Evolutionary conservation across 2,113 vertebrate genomes (phyloP), one percentile per base, ranked within the genome.

Genomic region (Todiramphus chloris): DNA sequence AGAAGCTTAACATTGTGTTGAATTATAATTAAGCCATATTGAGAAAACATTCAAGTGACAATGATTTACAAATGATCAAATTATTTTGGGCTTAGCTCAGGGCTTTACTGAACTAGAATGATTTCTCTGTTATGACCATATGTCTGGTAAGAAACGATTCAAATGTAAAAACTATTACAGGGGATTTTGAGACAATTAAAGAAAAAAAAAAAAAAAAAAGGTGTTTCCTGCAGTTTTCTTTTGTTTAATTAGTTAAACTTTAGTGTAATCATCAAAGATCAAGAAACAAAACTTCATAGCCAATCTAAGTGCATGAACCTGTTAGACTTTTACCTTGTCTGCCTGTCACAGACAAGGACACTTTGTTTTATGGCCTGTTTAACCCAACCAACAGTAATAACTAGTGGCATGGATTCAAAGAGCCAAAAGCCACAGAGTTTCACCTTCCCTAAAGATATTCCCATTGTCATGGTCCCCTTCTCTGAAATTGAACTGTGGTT

Each of bases 21-120:
- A 97, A 96, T 97, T 80, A 66, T 97, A 97, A 98, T 98, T 97
- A 98, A 97, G 88, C 50, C 95, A 56, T 96, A 94, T 79, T 96
- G 95, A 97, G 93, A 97, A 97, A 97, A 96, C 76, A 89, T 96
- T 95, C 6, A 75, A 97, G 87, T 96, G 89, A 96, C 96, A 97
- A 94, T 88, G 85, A 96, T 97, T 97, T 97, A 96, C 87, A 97
- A 95, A 97, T 82, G 67, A 97, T 97, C 77, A 96, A 81, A 96
- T 97, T 96, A 98, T 96, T 96, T 91, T 95, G 85, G 80, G 70
- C 37, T 96, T 97, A 96, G 92, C 95, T 98, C 87, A 94, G 88
- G 94, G 95, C 91, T 97, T 96, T 89, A 69, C 76, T 90, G 93
- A 95, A 95, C 87, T 98, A 83, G 82, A 97, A 89, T 90, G 82